A percentile compares a stretch with the other conserved stretches of the same genome.
Conservation (phyloP, 2,888 invertebrate species). For the Machimus rusticus region DNA sequence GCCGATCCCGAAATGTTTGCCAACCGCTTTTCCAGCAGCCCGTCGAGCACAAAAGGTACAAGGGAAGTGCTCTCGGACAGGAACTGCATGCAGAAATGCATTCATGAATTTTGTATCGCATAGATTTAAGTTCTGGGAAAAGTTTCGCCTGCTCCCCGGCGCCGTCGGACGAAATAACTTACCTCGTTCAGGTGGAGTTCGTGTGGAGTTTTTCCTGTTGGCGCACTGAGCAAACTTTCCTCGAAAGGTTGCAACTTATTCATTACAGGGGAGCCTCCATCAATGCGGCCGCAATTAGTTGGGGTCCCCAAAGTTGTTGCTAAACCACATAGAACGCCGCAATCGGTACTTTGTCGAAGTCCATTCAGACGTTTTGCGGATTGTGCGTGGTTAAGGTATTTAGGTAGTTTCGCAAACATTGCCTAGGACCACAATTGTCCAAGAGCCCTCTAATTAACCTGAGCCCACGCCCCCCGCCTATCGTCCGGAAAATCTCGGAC, state of each 20-base stretch:
- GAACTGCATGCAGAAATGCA: background rate
- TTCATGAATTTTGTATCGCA: conserved; percentile 19
- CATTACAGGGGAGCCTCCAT: background rate
- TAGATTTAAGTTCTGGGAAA: background rate
- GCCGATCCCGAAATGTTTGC: background rate
- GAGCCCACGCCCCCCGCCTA: background rate
- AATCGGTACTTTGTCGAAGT: background rate
- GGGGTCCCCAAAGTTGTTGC: background rate
- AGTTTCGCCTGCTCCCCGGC: background rate
- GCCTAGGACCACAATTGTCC: background rate
- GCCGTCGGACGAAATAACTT: background rate
- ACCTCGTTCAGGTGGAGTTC: background rate
- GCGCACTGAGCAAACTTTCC: background rate
- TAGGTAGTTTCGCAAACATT: background rate
- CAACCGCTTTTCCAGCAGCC: background rate
- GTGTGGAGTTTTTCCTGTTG: background rate
- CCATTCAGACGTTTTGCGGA: background rate
- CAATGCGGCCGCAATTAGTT: conserved; percentile 1
- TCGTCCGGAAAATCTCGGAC: background rate
- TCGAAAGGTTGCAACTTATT: background rate
- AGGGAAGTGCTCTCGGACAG: background rate
- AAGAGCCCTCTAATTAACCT: background rate
- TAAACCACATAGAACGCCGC: background rate
- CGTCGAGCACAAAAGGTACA: background rate
- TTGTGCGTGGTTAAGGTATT: background rate